Base-by-base conservation (phyloP, 2,113 vertebrate species). In the Cygnus atratus region DNA sequence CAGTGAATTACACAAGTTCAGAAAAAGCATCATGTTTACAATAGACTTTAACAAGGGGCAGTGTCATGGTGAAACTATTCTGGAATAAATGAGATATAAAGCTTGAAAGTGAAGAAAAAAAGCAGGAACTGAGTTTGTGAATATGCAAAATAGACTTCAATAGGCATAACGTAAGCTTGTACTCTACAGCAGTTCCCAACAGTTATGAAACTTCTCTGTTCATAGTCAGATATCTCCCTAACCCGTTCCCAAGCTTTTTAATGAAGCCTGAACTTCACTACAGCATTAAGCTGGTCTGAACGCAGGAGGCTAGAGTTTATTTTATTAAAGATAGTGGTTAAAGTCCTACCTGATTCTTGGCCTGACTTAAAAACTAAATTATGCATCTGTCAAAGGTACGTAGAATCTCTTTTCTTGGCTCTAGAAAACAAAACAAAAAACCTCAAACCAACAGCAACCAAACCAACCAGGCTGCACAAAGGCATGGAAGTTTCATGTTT, bases 171-270 rank as follows among this genome's bases (percentile, higher is more conserved):
- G 12, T 52, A 44, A 63, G 6, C 29, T 50, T 35, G 33, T 26
- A 14, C 31, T 0, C 0, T 21, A 29, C 39, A 68, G 35, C 12
- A 19, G 39, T 54, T 63, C 24, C 4, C 10, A 54, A 43, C 2
- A 70, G 39, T 46, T 74, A 28, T 6, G 78, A 57, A 37, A 41
- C 14, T 54, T 77, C 26, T 29, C 24, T 5, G 2, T 63, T 88
- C 39, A 9, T 33, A 63, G 48, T 18, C 33, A 65, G 19, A 1
- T 66, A 50, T 14, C 20, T 83, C 25, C 35, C 44, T 44, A 46
- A 6, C 5, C 10, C 12, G 19, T 75, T 79, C 72, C 26, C 18
- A 26, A 31, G 12, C 7, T 10, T 93, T 66, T 57, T 46, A 31
- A 50, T 44, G 39, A 55, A 61, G 41, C 11, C 59, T 41, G 35